Evolutionary conservation across 2,797 vertebrate genomes (phyloP).

Genomic region (Meda fulgida): DNA sequence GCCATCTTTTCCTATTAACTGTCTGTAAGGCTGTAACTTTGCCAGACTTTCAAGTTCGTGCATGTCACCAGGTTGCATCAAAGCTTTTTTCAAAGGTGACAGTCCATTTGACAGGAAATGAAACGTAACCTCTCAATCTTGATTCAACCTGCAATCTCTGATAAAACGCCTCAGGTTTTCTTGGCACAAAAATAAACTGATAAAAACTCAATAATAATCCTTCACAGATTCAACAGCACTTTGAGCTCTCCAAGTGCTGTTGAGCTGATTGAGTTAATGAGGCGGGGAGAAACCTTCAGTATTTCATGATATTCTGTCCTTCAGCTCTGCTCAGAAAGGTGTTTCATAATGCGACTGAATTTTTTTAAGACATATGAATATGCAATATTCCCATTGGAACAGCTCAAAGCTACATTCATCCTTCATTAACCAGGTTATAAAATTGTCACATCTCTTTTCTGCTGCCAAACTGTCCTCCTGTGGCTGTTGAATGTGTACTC

Average conservation of each 20-base stretch:
- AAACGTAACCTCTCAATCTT: not conserved
- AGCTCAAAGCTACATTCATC: constrained; percentile 21
- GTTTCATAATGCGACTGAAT: constrained; percentile 18
- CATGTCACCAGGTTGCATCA: not conserved
- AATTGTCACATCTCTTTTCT: not conserved
- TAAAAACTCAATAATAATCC: constrained; percentile 8
- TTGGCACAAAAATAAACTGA: not conserved
- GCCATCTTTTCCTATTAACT: not conserved
- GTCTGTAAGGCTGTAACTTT: not conserved
- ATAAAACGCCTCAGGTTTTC: not conserved
- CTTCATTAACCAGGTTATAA: constrained; percentile 2
- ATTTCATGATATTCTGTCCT: constrained; percentile 28
- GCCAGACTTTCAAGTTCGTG: not conserved
- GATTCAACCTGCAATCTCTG: not conserved
- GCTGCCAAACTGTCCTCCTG: not conserved
- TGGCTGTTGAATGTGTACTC: constrained; percentile 11
- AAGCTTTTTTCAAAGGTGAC: not conserved
- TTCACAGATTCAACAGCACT: constrained; percentile 1
- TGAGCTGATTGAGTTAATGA: constrained; percentile 44
- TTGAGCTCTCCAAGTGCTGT: not conserved
- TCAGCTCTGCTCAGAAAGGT: not conserved
- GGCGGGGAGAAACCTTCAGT: constrained; percentile 26
- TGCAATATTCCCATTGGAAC: not conserved
- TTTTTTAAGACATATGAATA: not conserved
- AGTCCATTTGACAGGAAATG: constrained; percentile 4